phyloP scores from a whole-genome alignment of 2,797 vertebrate genomes.

The Spondyliosoma cantharus region DNA sequence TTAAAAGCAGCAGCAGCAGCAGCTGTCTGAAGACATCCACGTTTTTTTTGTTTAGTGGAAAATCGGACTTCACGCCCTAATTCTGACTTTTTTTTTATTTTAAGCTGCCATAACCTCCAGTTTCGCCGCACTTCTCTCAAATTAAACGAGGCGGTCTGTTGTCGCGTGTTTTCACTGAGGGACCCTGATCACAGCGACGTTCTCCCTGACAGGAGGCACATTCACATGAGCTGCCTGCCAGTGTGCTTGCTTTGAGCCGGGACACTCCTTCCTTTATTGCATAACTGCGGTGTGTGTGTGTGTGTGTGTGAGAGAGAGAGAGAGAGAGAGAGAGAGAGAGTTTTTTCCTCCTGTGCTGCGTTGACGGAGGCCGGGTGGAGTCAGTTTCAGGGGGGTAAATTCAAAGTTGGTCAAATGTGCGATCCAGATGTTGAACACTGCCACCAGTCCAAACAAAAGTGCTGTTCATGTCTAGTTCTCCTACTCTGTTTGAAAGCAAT shows the following conservation, averaged over 20 bases:
- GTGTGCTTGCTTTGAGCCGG: slow-evolving; percentile 12
- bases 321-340: too few relatives aligned
- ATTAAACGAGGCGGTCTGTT: background rate
- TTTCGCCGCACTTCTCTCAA: background rate
- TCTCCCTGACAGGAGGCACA: background rate
- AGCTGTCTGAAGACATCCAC: background rate
- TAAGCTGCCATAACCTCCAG: background rate
- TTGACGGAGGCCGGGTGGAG: slow-evolving; percentile 19
- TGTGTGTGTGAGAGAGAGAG: background rate
- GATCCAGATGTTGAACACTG: slow-evolving; percentile 52
- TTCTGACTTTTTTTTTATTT: background rate
- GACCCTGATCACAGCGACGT: background rate
- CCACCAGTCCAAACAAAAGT: slow-evolving; percentile 19
- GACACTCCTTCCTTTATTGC: slow-evolving; percentile 67
- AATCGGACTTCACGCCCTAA: background rate
- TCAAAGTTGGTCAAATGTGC: slow-evolving; percentile 56
- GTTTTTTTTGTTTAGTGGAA: background rate
- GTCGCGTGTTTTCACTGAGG: background rate
- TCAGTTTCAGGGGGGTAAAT: slow-evolving; percentile 33
- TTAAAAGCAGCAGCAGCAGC: background rate
- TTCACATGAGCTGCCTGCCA: background rate
- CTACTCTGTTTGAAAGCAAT: background rate
- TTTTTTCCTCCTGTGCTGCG: slow-evolving; percentile 9
- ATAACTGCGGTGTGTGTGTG: slow-evolving; percentile 45
- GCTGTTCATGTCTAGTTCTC: background rate